Evolutionary conservation across 2,113 vertebrate species (phyloP), one percentile per base, ranked within the genome.

Genomic region (Lasiurus borealis): DNA sequence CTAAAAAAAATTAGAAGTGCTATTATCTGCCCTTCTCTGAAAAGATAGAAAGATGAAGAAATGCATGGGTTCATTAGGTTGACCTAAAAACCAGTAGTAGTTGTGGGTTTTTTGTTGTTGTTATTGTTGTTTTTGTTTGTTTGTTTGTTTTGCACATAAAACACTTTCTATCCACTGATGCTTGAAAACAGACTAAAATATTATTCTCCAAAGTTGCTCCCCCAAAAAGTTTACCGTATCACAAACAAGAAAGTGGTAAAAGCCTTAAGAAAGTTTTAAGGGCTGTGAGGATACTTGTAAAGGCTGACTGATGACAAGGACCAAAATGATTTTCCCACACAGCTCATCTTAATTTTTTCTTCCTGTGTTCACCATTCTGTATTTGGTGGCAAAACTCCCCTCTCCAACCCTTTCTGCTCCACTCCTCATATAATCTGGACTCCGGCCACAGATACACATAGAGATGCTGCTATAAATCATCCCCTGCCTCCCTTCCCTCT

Each of bases 221-320:
- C 7, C 12, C 9, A 36, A 78, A 44, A 62, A 36, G 3, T 72
- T 59, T 84, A 27, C 48, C 71, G 48, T 14, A 27, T 15, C 27
- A 73, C 72, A 93, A 76, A 76, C 12, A 86, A 72, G 54, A 81
- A 83, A n/a, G 23, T 31, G 80, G 5, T 21, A 36, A 34, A 80
- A 72, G 75, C 71, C 83, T 82, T 36, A 46, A 62, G 81, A 62
- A 77, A 85, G 82, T 68, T 59, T 94, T 6, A 18, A 23, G 84
- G 83, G n/a, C 31, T 66, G 46, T 15, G 69, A 76, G 89, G 68
- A 90, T 46, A 89, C 66, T 59, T 84, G 40, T 68, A 87, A 89
- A 83, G 40, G 83, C 23, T 95, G 92, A 90, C 72, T 64, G 85
- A 96, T 75, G 94, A 77, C 40, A 69, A 73, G 48, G 40, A 64